phyloP scores from a whole-genome alignment of 2,113 vertebrate genomes.

The Cyprinodon brontotheroides region DNA sequence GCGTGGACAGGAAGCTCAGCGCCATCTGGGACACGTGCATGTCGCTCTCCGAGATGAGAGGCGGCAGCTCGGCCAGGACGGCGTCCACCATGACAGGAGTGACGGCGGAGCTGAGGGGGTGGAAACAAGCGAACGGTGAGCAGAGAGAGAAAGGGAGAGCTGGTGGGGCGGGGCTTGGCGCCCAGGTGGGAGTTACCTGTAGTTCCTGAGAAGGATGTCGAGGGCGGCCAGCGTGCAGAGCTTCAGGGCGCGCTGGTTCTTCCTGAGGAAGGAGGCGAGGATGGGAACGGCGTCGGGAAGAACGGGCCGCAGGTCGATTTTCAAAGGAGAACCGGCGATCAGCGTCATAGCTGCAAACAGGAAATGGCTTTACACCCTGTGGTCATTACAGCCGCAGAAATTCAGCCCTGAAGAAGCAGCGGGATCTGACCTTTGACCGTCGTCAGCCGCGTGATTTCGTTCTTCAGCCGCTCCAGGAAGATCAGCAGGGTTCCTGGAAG shows the following conservation, averaged over 20 bases:
- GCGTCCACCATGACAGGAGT: slow-evolving; percentile 97
- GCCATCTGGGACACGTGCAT: slow-evolving; percentile 99
- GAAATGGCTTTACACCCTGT: neutral
- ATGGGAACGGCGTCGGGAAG: slow-evolving; percentile 96
- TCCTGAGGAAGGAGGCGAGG: slow-evolving; percentile 96
- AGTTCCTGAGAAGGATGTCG: slow-evolving; percentile 96
- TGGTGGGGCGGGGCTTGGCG: neutral
- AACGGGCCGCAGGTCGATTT: slow-evolving; percentile 93
- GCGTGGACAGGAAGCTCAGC: slow-evolving; percentile 95
- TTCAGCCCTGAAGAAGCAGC: neutral
- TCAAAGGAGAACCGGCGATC: slow-evolving; percentile 94
- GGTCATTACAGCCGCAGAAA: no score
- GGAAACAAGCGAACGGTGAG: neutral
- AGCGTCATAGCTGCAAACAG: slow-evolving; percentile 85
- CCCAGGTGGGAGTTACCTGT: slow-evolving; percentile 77
- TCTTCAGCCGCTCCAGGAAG: slow-evolving; percentile 96
- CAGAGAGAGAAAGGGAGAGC: neutral
- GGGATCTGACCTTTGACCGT: slow-evolving; percentile 81
- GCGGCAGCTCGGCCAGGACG: slow-evolving; percentile 95
- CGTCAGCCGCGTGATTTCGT: slow-evolving; percentile 96
- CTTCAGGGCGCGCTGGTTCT: slow-evolving; percentile 97
- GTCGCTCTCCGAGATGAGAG: slow-evolving; percentile 97
- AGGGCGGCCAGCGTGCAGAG: slow-evolving; percentile 93
- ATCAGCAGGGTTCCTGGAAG: slow-evolving; percentile 94
- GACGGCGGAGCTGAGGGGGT: slow-evolving; percentile 72